Evolutionary conservation across 2,888 invertebrate genomes (phyloP), one percentile per base, ranked within the genome.

Genomic region (Eilema sororculum): DNA sequence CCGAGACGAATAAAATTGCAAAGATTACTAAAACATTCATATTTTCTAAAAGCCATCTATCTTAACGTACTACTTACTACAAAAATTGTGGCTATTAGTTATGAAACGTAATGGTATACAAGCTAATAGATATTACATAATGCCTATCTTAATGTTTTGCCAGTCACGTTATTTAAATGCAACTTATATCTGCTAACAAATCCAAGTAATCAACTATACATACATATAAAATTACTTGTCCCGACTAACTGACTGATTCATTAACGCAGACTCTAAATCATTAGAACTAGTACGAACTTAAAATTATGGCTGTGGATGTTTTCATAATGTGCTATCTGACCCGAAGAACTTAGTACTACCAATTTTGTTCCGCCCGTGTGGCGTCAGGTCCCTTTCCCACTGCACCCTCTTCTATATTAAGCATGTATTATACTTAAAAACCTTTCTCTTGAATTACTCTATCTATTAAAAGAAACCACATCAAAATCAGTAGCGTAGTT

Each of bases 41-140:
- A 58, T 68, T 78, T 73, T 69, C 64, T 69, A 64, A 56, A 70
- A 71, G 33, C 24, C 37, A 67, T 28, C 25, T 24, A 24, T 65
- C 58, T 59, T 72, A 62, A 63, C 20, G 59, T 33, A 59, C 64
- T 33, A 65, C 60, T 65, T 60, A 60, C 37, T 71, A 60, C 72
- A 63, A 63, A 65, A 78, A 80, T 78, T 69, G 74, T 71, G 67
- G 46, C 65, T 68, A 70, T 71, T 76, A 68, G 71, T 78, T 80
- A 72, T 69, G 81, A 76, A 80, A 80, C 52, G 37, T 22, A 68
- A 57, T 63, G 9, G 20, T 24, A 20, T 71, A 65, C 59, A 69
- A 67, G 59, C 52, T 60, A n/a, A 12, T 62, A 33, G 59, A 52
- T 58, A 68, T 80, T 80, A 60, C 66, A 76, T 65, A 79, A 80